These are phyloP conservation scores for Ceratosolen fusciceps DNA, from an alignment of 1,140 invertebrate species.

Conservation along the genomic window DNA sequence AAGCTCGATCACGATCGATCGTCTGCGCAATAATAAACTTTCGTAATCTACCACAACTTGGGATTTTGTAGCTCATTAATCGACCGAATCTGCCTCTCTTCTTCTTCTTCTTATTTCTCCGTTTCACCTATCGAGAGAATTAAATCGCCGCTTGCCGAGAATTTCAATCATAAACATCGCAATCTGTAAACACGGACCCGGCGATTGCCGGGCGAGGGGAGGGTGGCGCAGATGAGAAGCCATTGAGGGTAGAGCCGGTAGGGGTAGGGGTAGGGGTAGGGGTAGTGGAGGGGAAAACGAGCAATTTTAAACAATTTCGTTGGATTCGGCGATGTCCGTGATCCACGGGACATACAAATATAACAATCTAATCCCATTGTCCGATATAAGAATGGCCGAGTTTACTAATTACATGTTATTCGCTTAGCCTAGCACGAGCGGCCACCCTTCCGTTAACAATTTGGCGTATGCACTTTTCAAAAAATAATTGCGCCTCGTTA, in stretches of 20 bases:
- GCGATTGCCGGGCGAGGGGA: too few species aligned
- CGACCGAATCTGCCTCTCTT: not conserved
- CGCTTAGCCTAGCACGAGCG: not conserved
- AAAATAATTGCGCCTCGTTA: constrained; percentile 31
- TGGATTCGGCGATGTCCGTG: too few species aligned
- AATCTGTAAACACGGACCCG: not conserved
- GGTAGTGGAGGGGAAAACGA: too few species aligned
- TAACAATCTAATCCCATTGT: not conserved
- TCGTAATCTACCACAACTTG: not conserved
- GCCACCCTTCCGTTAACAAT: not conserved
- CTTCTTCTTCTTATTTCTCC: not conserved
- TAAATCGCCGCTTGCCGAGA: too few species aligned
- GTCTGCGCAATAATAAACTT: not conserved
- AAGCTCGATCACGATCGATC: not conserved
- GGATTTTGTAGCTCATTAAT: too few species aligned
- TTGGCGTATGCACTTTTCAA: constrained; percentile 19
- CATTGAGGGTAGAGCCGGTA: too few species aligned
- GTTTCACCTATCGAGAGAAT: not conserved
- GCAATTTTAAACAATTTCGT: too few species aligned
- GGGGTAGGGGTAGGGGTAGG: too few species aligned
- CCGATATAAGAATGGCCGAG: not conserved
- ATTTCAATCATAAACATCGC: not conserved
- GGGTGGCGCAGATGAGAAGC: too few species aligned
- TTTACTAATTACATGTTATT: not conserved
- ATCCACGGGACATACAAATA: too few species aligned